Evolutionary conservation across 2,888 invertebrate genomes (phyloP).

Genomic region (Orthonychiurus folsomi): DNA sequence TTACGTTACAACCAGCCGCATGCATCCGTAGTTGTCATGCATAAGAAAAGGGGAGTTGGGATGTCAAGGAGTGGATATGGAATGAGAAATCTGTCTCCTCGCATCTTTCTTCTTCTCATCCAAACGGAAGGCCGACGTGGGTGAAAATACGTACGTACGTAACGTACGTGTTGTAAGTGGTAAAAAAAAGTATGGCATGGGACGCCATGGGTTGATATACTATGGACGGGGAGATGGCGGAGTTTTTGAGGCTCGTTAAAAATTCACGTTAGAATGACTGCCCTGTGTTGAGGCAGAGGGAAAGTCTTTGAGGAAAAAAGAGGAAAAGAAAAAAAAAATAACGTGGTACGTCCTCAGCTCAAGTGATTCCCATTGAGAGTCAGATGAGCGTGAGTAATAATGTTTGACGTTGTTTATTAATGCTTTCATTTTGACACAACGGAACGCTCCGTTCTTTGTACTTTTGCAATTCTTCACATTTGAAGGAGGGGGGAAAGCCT

Average conservation of each 20-base stretch:
- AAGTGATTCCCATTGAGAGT: neutral
- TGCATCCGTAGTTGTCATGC: neutral
- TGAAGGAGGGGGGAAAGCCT: too few relatives aligned
- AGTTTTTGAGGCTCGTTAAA: neutral
- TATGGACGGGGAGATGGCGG: too few relatives aligned
- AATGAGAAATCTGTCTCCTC: neutral
- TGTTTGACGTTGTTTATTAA: conserved; percentile 1
- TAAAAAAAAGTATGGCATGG: too few relatives aligned
- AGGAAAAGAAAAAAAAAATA: too few relatives aligned
- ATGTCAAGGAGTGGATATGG: neutral
- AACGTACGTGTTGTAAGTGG: too few relatives aligned
- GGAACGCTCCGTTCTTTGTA: too few relatives aligned
- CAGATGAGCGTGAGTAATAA: conserved; percentile 1
- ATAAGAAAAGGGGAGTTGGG: neutral
- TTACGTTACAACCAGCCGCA: neutral
- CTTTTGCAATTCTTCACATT: too few relatives aligned
- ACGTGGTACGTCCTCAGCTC: too few relatives aligned
- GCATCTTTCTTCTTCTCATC: neutral
- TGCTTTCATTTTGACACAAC: neutral
- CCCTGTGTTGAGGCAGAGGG: too few relatives aligned
- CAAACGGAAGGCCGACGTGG: neutral
- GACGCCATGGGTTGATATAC: too few relatives aligned
- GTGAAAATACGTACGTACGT: neutral
- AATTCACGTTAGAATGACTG: neutral
- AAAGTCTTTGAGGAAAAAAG: neutral